Evolutionary conservation across 2,888 invertebrate genomes (phyloP), one percentile per base, ranked within the genome.

Genomic region (Epirrita christyi): DNA sequence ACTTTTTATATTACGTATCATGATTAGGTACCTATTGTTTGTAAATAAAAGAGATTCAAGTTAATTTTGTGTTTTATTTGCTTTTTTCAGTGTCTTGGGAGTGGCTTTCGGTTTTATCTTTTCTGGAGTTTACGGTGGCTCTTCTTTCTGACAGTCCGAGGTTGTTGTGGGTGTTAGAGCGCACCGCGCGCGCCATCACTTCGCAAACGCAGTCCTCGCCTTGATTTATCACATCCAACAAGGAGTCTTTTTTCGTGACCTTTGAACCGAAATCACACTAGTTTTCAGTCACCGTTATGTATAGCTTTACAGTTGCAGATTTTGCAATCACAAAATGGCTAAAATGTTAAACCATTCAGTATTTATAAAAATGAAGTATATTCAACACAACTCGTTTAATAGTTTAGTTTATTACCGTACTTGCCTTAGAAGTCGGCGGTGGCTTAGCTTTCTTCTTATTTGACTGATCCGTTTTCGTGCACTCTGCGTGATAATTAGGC

Each of bases 281-380:
- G 49, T 61, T 72, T 54, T 74, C 73, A 50, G 73, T 71, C 27
- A 76, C 62, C 40, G 66, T 71, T 55, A 76, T 71, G 10, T 68
- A 63, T 3, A 79, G 69, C 55, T 29, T 61, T 54, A 59, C 78
- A 75, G 15, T 42, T 36, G 63, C 82, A 83, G 15, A 58, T 28
- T 38, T 45, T 45, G 61, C 81, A 83, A 55, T 76, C 73, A 67
- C 81, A 83, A 64, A 78, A 73, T n/a, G 80, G 75, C 83, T 83
- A 69, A 61, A 81, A 75, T 54, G 45, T 15, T 4, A 59, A 59
- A 42, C 7, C 21, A 21, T 21, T n/a, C n/a, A n/a, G 21, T 21
- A 21, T 21, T 21, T 21, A 21, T 21, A 3, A 3, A 21, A 21
- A 21, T 2, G 4, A 21, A 21, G 4, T 21, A 21, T 3, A 21